phyloP scores from a whole-genome alignment of 2,797 vertebrate species.

The Micropoecilia bifurca region DNA sequence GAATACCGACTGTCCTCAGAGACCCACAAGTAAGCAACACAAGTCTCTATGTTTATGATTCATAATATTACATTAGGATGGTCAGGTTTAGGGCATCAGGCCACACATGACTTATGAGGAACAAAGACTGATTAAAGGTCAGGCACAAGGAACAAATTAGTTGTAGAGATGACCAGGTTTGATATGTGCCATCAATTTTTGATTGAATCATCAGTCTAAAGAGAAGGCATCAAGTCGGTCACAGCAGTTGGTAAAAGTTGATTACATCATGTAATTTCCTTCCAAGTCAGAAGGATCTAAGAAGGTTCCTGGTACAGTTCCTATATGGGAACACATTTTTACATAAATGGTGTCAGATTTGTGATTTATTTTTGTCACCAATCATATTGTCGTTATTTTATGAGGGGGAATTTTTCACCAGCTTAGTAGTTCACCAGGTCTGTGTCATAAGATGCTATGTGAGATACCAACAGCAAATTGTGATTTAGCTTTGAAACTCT shows the following conservation, averaged over 20 bases:
- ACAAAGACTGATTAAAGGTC: not conserved
- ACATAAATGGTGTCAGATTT: not conserved
- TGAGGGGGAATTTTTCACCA: not conserved
- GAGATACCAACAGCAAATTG: not conserved
- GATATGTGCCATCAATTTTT: not conserved
- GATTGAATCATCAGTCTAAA: not conserved
- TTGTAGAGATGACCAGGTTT: not conserved
- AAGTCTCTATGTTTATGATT: not conserved
- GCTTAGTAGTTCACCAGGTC: not conserved
- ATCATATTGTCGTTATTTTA: not conserved
- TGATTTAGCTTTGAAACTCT: slow-evolving; percentile 46
- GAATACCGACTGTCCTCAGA: not conserved
- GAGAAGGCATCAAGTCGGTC: not conserved
- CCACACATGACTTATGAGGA: not conserved
- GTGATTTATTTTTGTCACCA: not conserved
- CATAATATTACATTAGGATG: not conserved
- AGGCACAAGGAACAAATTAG: not conserved
- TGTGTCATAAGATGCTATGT: not conserved
- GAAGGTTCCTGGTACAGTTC: not conserved
- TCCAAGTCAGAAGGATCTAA: not conserved
- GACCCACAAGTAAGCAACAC: not conserved
- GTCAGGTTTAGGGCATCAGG: not conserved
- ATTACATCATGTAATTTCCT: not conserved
- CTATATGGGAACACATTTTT: not conserved
- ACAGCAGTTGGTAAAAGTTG: not conserved